Evolutionary conservation across 2,888 invertebrate genomes (phyloP).

Genomic region (Synergus laeviventris): DNA sequence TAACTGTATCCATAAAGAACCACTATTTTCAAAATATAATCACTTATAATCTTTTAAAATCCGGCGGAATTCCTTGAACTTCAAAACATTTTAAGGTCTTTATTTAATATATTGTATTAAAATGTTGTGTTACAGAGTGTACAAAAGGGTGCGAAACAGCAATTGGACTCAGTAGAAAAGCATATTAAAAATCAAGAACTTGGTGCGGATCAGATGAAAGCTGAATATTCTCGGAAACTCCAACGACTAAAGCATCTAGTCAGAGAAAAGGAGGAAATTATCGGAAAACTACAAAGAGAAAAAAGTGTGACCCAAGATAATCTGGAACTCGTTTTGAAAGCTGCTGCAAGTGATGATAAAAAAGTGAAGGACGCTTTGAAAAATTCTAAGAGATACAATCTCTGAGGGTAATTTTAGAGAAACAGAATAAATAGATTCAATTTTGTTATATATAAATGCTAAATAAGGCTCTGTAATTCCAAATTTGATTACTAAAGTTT

Average conservation of each 20-base stretch:
- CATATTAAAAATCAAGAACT: conserved; percentile 77
- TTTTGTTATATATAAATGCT: not conserved
- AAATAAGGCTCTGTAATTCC: not conserved
- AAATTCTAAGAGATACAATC: conserved; percentile 60
- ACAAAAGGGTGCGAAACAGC: conserved; percentile 78
- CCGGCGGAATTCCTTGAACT: too few relatives aligned
- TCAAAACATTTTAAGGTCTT: too few relatives aligned
- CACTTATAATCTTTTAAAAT: too few relatives aligned
- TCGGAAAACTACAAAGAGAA: conserved; percentile 71
- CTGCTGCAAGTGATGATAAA: conserved; percentile 64
- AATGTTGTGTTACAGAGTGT: conserved; percentile 73
- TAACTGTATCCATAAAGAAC: too few relatives aligned
- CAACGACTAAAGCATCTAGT: conserved; percentile 75
- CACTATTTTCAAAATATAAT: too few relatives aligned
- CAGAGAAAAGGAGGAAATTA: conserved; percentile 75
- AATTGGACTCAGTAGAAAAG: conserved; percentile 77
- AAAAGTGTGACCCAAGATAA: conserved; percentile 67
- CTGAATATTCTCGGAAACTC: conserved; percentile 76
- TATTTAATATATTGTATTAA: not conserved
- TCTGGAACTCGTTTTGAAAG: conserved; percentile 67
- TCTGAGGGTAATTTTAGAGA: conserved; percentile 45
- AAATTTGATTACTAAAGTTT: not conserved
- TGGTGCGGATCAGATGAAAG: conserved; percentile 76
- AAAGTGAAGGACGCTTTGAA: conserved; percentile 65
- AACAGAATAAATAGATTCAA: not conserved